phyloP scores from a whole-genome alignment of 2,888 invertebrate genomes.

The Leptogaster cylindrica region DNA sequence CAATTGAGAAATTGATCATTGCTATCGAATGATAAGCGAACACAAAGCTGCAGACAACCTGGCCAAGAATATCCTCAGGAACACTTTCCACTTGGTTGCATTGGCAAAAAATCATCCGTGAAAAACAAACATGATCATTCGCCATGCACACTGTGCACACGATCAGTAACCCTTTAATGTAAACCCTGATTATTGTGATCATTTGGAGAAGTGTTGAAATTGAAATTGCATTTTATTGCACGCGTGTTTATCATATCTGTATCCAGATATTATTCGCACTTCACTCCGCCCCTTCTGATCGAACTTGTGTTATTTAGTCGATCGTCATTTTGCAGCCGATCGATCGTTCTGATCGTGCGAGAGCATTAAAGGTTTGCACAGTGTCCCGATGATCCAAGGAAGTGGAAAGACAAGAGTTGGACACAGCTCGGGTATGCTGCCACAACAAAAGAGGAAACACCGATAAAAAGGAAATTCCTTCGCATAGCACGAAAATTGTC shows the following conservation, averaged over 20 bases:
- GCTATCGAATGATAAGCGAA: not conserved
- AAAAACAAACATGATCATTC: constrained; percentile 41
- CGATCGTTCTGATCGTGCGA: not conserved
- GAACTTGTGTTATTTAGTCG: constrained; percentile 16
- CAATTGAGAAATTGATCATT: too few species aligned
- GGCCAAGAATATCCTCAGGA: constrained; percentile 10
- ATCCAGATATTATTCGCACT: not conserved
- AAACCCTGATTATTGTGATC: constrained; percentile 47
- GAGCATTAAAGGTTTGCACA: constrained; percentile 11
- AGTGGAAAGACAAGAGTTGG: constrained; percentile 38
- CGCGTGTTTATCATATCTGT: constrained; percentile 27
- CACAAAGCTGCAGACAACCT: constrained; percentile 21
- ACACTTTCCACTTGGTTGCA: constrained; percentile 28
- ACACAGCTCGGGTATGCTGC: constrained; percentile 1
- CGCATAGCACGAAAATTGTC: constrained; percentile 14
- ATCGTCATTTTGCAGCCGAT: constrained; percentile 25
- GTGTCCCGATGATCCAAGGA: constrained; percentile 15
- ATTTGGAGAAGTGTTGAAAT: constrained; percentile 47
- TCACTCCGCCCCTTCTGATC: not conserved
- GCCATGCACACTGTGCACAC: constrained; percentile 24
- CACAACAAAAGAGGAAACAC: constrained; percentile 11
- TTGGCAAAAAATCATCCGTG: constrained; percentile 40
- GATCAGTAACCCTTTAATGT: constrained; percentile 41
- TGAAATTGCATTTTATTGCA: constrained; percentile 48
- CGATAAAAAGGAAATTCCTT: constrained; percentile 16